Conservation (phyloP, 2,797 vertebrate species). For the Melanotaenia boesemani region DNA sequence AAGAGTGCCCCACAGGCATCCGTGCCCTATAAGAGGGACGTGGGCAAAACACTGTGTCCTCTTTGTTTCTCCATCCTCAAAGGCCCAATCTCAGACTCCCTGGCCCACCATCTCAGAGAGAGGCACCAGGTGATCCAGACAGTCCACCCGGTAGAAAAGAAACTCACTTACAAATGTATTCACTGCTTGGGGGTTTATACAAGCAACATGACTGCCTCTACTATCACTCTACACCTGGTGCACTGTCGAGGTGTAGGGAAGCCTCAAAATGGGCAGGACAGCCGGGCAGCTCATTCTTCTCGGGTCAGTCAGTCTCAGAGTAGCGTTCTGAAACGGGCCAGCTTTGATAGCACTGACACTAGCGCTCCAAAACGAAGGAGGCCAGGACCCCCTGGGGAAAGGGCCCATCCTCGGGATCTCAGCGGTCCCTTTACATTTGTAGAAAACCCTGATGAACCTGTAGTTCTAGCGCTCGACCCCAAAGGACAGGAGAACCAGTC, state of each 20-base stretch:
- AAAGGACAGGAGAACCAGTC: slow-evolving; percentile 95
- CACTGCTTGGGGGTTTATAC: slow-evolving; percentile 98
- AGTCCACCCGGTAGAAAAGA: slow-evolving; percentile 97
- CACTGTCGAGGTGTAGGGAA: slow-evolving; percentile 98
- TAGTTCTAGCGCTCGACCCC: slow-evolving; percentile 92
- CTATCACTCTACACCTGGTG: slow-evolving; percentile 96
- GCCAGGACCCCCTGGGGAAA: slow-evolving; percentile 82
- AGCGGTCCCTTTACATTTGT: slow-evolving; percentile 82
- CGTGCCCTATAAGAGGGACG: slow-evolving; percentile 96
- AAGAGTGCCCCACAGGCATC: slow-evolving; percentile 90
- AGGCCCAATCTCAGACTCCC: slow-evolving; percentile 96
- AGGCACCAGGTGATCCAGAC: slow-evolving; percentile 98
- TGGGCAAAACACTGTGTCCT: slow-evolving; percentile 97
- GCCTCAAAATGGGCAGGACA: slow-evolving; percentile 94
- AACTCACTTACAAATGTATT: slow-evolving; percentile 98
- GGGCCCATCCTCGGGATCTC: slow-evolving; percentile 64
- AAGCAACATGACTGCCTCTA: slow-evolving; percentile 99
- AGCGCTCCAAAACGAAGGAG: slow-evolving; percentile 89
- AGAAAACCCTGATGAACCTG: slow-evolving; percentile 92
- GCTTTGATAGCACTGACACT: slow-evolving; percentile 87
- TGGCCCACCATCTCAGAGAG: slow-evolving; percentile 96
- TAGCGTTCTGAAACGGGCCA: slow-evolving; percentile 86
- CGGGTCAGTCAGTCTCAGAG: slow-evolving; percentile 85
- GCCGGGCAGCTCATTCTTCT: slow-evolving; percentile 83
- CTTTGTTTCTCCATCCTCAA: slow-evolving; percentile 99